These are phyloP conservation scores for Elaphurus davidianus DNA, from an alignment of 2,113 vertebrate species.

Conservation along the genomic window DNA sequence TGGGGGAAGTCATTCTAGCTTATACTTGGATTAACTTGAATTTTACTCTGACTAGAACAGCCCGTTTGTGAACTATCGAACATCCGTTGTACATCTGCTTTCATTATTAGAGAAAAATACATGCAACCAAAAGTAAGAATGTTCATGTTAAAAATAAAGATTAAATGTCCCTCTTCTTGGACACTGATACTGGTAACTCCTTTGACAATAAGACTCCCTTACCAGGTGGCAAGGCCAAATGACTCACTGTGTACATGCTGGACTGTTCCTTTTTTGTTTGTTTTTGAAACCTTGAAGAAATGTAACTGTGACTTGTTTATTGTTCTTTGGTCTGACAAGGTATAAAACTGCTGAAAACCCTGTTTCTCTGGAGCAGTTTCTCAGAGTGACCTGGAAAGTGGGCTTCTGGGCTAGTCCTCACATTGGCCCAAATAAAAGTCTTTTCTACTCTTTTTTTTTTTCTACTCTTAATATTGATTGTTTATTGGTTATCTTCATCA, in stretches of 20 bases:
- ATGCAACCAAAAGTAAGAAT: neutral
- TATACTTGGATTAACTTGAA: neutral
- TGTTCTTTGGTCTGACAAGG: neutral
- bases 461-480: neutral
- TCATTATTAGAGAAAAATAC: neutral
- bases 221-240: neutral
- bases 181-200: neutral
- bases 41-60: neutral
- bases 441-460: neutral
- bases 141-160: neutral
- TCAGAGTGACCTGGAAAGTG: neutral
- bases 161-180: neutral
- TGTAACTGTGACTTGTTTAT: neutral
- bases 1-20: neutral
- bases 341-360: neutral
- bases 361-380: neutral
- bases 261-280: neutral
- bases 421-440: neutral
- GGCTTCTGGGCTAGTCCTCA: neutral
- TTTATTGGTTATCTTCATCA: neutral
- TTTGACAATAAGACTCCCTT: neutral
- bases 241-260: neutral
- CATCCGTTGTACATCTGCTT: neutral
- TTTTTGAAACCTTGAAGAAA: neutral
- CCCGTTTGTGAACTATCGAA: neutral